Evolutionary conservation across 2,888 invertebrate genomes (phyloP).

Genomic region (Tryphoninae sp.): DNA sequence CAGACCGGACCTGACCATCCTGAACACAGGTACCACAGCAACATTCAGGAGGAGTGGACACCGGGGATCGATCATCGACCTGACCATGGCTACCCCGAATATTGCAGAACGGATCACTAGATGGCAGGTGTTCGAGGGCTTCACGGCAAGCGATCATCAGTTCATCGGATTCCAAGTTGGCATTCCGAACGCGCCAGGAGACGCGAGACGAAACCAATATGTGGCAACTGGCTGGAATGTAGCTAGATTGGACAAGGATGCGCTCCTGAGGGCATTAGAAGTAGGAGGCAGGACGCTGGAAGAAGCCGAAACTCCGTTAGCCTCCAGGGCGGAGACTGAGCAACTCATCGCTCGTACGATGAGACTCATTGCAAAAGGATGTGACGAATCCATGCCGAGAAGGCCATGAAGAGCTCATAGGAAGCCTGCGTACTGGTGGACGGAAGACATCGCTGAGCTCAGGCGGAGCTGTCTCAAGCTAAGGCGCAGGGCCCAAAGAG

Average conservation of each 20-base stretch:
- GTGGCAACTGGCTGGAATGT: slow-evolving; percentile 21
- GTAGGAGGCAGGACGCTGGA: background rate
- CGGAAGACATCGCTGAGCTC: slow-evolving; percentile 59
- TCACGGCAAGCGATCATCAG: slow-evolving; percentile 25
- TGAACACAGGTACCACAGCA: no score
- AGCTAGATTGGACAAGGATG: slow-evolving; percentile 24
- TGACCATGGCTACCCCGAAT: background rate
- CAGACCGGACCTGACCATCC: no score
- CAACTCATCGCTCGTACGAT: slow-evolving; percentile 1
- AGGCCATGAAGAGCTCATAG: background rate
- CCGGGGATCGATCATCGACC: no score
- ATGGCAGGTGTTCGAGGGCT: slow-evolving; percentile 14
- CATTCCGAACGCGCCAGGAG: no score
- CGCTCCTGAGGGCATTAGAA: slow-evolving; percentile 1
- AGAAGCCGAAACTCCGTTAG: background rate
- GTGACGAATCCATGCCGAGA: slow-evolving; percentile 17
- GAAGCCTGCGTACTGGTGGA: slow-evolving; percentile 66
- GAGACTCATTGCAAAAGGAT: slow-evolving; percentile 15
- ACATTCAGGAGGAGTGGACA: no score
- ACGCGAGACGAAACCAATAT: no score
- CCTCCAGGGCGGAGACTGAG: slow-evolving; percentile 13
- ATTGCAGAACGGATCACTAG: background rate
- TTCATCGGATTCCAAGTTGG: background rate
- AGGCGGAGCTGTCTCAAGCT: slow-evolving; percentile 50
- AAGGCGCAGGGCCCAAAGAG: slow-evolving; percentile 50